Conservation (phyloP, 2,113 vertebrate genomes). For the Spea bombifrons region DNA sequence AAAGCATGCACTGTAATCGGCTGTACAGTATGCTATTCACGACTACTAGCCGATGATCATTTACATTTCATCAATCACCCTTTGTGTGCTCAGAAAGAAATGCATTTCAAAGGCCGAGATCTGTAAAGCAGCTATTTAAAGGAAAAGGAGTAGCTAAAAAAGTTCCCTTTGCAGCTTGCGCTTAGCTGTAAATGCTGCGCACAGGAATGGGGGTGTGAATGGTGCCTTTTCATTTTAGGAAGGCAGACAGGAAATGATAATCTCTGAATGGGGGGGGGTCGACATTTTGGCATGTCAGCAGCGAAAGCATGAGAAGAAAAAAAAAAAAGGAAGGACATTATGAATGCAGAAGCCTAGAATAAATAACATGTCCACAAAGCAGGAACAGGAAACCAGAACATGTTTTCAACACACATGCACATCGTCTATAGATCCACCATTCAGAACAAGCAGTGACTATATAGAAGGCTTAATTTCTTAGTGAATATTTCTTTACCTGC, state of each 20-base stretch:
- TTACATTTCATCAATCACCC: conserved; percentile 33
- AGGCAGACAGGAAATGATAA: conserved; percentile 48
- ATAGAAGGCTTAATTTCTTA: neutral
- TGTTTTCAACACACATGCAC: conserved; percentile 4
- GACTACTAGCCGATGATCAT: neutral
- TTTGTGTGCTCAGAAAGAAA: conserved; percentile 4
- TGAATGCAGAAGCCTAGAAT: conserved; percentile 40
- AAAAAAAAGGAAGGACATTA: conserved; percentile 29
- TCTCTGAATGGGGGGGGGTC: conserved; percentile 19
- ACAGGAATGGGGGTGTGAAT: conserved; percentile 43
- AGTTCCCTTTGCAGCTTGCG: neutral
- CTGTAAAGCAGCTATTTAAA: neutral
- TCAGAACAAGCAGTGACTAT: neutral
- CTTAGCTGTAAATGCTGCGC: conserved; percentile 42
- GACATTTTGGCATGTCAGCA: conserved; percentile 25
- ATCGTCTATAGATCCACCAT: neutral
- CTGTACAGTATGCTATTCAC: neutral
- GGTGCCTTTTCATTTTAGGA: conserved; percentile 44
- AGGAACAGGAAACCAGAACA: conserved; percentile 43
- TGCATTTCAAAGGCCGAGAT: conserved; percentile 8
- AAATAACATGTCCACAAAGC: conserved; percentile 19
- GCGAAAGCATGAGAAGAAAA: neutral
- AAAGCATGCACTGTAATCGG: neutral
- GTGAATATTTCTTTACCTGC: conserved; percentile 38
- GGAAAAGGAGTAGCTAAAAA: conserved; percentile 6